A percentile compares a stretch with the other conserved stretches of the same genome.
Evolutionary conservation across 2,888 invertebrate species (phyloP).

Genomic region (Synanthedon tipuliformis): DNA sequence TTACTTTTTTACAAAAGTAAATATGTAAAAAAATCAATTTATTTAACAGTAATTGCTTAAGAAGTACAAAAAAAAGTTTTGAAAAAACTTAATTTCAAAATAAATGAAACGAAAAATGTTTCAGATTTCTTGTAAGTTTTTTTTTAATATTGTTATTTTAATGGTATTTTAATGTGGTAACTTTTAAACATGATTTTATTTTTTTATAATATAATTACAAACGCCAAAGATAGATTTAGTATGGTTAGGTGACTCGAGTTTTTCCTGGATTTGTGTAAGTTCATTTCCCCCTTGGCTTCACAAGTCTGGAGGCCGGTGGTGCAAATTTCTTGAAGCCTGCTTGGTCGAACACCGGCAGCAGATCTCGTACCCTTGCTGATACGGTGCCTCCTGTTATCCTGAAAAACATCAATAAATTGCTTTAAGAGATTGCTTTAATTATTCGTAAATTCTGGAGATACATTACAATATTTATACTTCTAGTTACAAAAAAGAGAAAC

Average conservation of each 20-base stretch:
- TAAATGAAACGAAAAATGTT: no score
- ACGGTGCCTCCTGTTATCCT: conserved; percentile 77
- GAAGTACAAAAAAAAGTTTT: no score
- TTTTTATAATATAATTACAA: neutral
- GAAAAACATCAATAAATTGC: conserved; percentile 23
- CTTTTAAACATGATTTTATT: neutral
- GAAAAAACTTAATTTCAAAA: no score
- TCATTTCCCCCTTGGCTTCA: conserved; percentile 65
- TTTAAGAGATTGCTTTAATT: no score
- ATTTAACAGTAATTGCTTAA: no score
- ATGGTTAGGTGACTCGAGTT: neutral
- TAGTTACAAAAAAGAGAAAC: no score
- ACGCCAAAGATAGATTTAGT: neutral
- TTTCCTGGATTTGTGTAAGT: neutral
- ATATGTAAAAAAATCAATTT: no score
- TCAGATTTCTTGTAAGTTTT: neutral
- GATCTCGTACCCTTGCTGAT: conserved; percentile 77
- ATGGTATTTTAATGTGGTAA: neutral
- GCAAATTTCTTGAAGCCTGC: conserved; percentile 87
- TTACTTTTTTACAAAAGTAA: neutral
- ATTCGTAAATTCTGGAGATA: no score
- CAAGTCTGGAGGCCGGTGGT: conserved; percentile 82
- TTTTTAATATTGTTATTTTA: neutral
- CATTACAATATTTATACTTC: no score
- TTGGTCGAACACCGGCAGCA: conserved; percentile 86